Base-by-base conservation (phyloP, 2,888 invertebrate species). In the Seira sanloemensis region DNA sequence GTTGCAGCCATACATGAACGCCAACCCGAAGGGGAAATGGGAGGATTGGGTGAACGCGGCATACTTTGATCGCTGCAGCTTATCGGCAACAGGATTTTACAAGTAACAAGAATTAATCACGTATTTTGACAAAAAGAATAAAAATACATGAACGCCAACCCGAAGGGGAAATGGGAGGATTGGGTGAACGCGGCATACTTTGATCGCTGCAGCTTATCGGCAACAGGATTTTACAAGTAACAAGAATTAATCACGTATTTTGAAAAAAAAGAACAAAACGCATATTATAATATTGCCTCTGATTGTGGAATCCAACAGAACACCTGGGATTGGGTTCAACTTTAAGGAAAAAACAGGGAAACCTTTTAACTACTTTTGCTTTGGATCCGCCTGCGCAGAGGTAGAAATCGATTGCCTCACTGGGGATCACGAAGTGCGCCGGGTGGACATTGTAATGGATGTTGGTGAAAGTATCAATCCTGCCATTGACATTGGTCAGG, bases 361-460 rank as follows among this genome's bases (percentile, higher is more conserved):
- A 27, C 81, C 84, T 0, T 97, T 95, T 90, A 95, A 94, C 90
- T 98, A 98, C 90, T 97, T 93, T 90, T 96, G 97, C 0, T 96
- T 93, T 90, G 98, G 98, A 0, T 96, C 94, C 0, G 97, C 96
- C 2, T 95, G 95, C 88, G 94, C 96, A 0, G 96, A 97, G 91
- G 97, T 98, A 0, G 98, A 98, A 93, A 94, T 98, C 19, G 98
- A 98, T 91, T 97, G 97, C 89, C 93, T 98, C 0, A 98, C 97
- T 24, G 98, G 98, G 2, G 98, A 98, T 90, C 98, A 98, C 91
- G 88, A 94, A 94, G 95, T 98, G 0, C 91, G 97, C 37, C 93
- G 95, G 90, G 95, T 96, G 0, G 97, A 98, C 90, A 98, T 98
- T 89, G 97, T 98, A 0, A 98, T 98, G 98, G 98, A 98, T 92